Base-by-base conservation (phyloP, 1,140 invertebrate species). In the Brachionus koreanus region DNA sequence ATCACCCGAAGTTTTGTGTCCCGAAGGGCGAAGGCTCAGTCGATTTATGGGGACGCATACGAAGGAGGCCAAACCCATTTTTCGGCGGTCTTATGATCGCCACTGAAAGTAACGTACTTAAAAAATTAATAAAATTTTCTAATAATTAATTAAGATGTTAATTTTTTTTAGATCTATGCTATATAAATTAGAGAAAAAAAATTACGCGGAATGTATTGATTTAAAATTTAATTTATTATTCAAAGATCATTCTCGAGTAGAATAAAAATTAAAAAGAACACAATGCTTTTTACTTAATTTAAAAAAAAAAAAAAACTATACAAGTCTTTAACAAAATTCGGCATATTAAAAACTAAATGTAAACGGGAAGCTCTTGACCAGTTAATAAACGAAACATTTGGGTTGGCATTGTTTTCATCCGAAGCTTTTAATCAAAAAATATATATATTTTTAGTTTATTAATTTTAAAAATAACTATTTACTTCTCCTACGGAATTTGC, bases 391-490 rank as follows among this genome's bases (percentile, higher is more conserved):
- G 92, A 91, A 98, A 99, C 94, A 99, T 98, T 74, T 97, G 98
- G 83, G 97, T 99, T 83, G 97, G 97, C 97, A 99, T 99, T 72
- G 97, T 99, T 90, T 98, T 98, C 97, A 99, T 98, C 84, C 98
- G 91, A 85, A 99, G 99, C 65, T 69, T 69, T 69, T 6, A 19
- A 9, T 39, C 23, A 65, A 13, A 33, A 65, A 65, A 65, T 13
- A 33, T 39, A 69, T 23, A 7, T 35, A n/a, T 29, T 95, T 98
- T 90, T 25, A n/a, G n/a, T n/a, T 92, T 91, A 65, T 83, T 74
- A 63, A 67, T 82, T 84, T 49, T 29, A 52, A 2, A 49, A n/a
- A n/a, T n/a, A 5, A 13, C 2, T 1, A 67, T 7, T 37, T 69
- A 69, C 65, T 57, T 72, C 98, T 85, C 98, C 98, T 83, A 98